Percentiles rank a stretch among this genome's conserved stretches.
phyloP scores from a whole-genome alignment of 2,888 invertebrate genomes.

The Zaprionus obscuricornis region DNA sequence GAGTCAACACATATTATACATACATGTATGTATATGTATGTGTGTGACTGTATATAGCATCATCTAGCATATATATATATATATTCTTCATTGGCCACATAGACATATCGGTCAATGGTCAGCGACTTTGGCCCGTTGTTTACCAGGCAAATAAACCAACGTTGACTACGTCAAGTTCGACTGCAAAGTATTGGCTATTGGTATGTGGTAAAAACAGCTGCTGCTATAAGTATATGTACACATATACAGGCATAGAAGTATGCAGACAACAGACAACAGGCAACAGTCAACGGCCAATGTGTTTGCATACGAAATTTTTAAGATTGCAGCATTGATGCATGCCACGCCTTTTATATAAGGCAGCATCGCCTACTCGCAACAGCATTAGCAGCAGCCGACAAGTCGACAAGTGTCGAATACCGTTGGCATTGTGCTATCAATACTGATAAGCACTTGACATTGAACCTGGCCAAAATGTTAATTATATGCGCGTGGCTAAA shows the following conservation, averaged over 20 bases:
- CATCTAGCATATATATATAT: conserved; percentile 16
- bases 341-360: too few relatives aligned
- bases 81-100: conserved; percentile 25
- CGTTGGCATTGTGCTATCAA: conserved; percentile 48
- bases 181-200: conserved; percentile 45
- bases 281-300: too few relatives aligned
- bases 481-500: conserved; percentile 73
- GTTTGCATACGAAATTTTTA: conserved; percentile 75
- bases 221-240: conserved; percentile 29
- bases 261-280: too few relatives aligned
- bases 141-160: conserved; percentile 66
- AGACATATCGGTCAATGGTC: conserved; percentile 73
- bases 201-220: conserved; percentile 33
- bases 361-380: background rate
- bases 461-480: conserved; percentile 76
- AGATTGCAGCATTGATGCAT: conserved; percentile 39
- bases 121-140: conserved; percentile 66
- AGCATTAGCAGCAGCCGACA: background rate
- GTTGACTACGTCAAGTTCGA: conserved; percentile 52
- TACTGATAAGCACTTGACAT: conserved; percentile 70
- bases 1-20: conserved; percentile 2
- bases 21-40: conserved; percentile 7
- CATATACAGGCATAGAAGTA: conserved; percentile 9
- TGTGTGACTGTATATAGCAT: too few relatives aligned
- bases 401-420: conserved; percentile 32